Base-by-base conservation (phyloP, 1,140 invertebrate genomes). In the Papilio helenus region DNA sequence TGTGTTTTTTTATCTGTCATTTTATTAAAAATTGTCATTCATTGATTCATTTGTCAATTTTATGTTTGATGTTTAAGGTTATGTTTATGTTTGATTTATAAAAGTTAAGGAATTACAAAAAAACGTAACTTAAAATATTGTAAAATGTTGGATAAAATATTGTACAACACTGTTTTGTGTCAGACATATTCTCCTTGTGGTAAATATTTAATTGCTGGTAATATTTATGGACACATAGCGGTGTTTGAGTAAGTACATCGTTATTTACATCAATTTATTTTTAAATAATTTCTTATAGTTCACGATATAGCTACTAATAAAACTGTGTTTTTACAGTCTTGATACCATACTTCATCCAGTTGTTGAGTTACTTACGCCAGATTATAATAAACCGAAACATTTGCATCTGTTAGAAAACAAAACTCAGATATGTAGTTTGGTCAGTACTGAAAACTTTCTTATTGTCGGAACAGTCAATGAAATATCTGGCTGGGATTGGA, bases 161-260 rank as follows among this genome's bases (percentile, higher is more conserved):
- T 94, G 72, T 98, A 98, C 86, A 98, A 97, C 71, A 97, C 97
- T 68, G 95, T 98, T 39, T 95, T 98, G 82, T 96, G 96, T 68
- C 97, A 98, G 94, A 95, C 96, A 4, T 97, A 98, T 94, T 98
- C 98, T 9, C 96, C 97, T 0, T 98, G 97, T 91, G 97, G 98
- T 16, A 96, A 97, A 90, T 98, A 96, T 95, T 95, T 99, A 44
- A 95, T 97, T 77, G 96, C 97, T 80, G 97, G 97, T 18, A 98
- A 98, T 95, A 97, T 97, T 85, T 98, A 98, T 92, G 98, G 98
- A 23, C 96, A 97, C 87, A 95, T 99, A 55, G 97, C 97, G 39
- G 93, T 98, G 68, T 98, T 97, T 92, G 97, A 97, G 98, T 98
- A 95, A 96, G 96, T 95, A 83, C 14, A 46, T 46, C 12, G 1